Evolutionary conservation across 2,113 vertebrate species (phyloP).

Genomic region (Stegastes partitus): DNA sequence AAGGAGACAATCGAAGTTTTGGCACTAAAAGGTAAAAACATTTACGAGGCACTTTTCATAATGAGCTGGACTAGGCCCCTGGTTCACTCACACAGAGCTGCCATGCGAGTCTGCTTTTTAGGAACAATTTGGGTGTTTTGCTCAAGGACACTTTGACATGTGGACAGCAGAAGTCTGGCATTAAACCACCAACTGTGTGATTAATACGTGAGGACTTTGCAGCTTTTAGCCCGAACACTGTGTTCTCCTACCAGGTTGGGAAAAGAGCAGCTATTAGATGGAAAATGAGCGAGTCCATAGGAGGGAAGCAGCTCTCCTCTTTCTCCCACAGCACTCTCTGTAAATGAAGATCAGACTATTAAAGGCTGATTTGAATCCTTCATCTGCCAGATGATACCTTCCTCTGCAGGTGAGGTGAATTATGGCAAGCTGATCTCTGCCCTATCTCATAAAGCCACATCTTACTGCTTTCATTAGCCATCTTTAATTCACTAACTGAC

Average conservation of each 20-base stretch:
- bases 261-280: not conserved
- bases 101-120: slow-evolving; percentile 9
- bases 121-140: slow-evolving; percentile 21
- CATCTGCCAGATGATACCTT: slow-evolving; percentile 26
- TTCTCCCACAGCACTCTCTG: not conserved
- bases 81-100: slow-evolving; percentile 14
- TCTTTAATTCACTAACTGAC: not conserved
- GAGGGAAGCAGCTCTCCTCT: not conserved
- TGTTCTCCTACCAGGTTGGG: not conserved
- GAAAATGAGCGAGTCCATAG: not conserved
- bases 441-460: not conserved
- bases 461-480: not conserved
- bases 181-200: slow-evolving; percentile 25
- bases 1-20: not conserved
- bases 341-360: slow-evolving; percentile 7
- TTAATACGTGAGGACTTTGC: slow-evolving; percentile 1
- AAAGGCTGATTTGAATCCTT: slow-evolving; percentile 9
- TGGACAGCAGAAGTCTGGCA: slow-evolving; percentile 16
- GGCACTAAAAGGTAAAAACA: not conserved
- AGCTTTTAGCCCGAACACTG: not conserved
- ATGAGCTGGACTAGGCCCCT: slow-evolving; percentile 18
- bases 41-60: slow-evolving; percentile 1
- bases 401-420: not conserved
- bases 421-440: not conserved
- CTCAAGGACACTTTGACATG: slow-evolving; percentile 12